These are phyloP conservation scores for Chlorospingus flavigularis DNA, from an alignment of 2,797 vertebrate species.

Conservation along the genomic window DNA sequence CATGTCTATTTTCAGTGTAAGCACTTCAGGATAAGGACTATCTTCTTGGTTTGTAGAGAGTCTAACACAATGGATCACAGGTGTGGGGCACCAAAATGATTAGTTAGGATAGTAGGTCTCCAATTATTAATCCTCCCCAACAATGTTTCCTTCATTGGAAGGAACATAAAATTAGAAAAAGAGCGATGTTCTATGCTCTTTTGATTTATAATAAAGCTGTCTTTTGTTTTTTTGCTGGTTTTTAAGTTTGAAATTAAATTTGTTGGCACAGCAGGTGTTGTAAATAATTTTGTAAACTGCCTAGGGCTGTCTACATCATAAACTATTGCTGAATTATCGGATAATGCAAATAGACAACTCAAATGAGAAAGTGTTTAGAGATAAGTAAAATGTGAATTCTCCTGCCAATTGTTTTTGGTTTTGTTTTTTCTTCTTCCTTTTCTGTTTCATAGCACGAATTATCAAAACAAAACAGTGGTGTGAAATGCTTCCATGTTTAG, in stretches of 20 bases:
- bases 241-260: background rate
- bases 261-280: background rate
- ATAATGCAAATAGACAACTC: slow-evolving; percentile 22
- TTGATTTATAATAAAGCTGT: background rate
- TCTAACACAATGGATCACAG: background rate
- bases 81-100: background rate
- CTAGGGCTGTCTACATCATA: background rate
- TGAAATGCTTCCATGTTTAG: slow-evolving; percentile 98
- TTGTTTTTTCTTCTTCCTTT: slow-evolving; percentile 3
- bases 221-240: background rate
- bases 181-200: background rate
- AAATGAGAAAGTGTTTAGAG: slow-evolving; percentile 16
- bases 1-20: background rate
- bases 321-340: background rate
- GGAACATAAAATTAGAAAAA: background rate
- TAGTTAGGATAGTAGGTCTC: background rate
- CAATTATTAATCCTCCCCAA: background rate
- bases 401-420: slow-evolving; percentile 49
- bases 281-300: slow-evolving; percentile 37
- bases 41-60: background rate
- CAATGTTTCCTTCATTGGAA: background rate
- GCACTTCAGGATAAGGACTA: background rate
- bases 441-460: slow-evolving; percentile 86
- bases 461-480: slow-evolving; percentile 98
- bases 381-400: slow-evolving; percentile 41